phyloP scores from a whole-genome alignment of 1,140 invertebrate species.

The Eueides isabella region DNA sequence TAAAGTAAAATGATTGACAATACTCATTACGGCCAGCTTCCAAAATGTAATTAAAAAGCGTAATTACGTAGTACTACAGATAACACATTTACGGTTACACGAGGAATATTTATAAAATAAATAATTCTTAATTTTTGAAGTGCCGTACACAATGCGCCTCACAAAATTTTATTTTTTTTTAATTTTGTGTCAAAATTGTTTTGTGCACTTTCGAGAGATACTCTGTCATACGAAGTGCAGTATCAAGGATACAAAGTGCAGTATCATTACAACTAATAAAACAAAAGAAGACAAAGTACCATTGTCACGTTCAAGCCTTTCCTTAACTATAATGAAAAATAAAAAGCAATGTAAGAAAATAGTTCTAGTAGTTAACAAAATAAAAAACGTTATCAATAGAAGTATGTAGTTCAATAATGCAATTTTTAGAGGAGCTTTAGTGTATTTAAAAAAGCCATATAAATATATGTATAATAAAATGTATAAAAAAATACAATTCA shows the following conservation, averaged over 20 bases:
- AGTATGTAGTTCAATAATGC: too few relatives aligned
- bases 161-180: not conserved
- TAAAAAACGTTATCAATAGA: too few relatives aligned
- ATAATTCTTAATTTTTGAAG: too few relatives aligned
- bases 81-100: not conserved
- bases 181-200: not conserved
- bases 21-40: not conserved
- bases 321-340: not conserved
- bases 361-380: not conserved
- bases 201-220: not conserved
- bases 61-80: not conserved
- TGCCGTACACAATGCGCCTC: too few relatives aligned
- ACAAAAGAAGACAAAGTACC: not conserved
- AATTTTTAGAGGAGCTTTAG: too few relatives aligned
- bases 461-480: not conserved
- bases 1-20: not conserved
- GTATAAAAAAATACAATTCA: not conserved
- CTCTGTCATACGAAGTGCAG: constrained; percentile 4
- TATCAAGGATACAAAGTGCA: constrained; percentile 15
- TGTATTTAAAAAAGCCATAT: not conserved
- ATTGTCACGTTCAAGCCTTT: not conserved
- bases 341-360: not conserved
- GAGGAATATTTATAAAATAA: not conserved
- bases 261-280: constrained; percentile 3
- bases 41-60: not conserved